phyloP scores from a whole-genome alignment of 2,797 vertebrate species.

The Rallus crepitans region DNA sequence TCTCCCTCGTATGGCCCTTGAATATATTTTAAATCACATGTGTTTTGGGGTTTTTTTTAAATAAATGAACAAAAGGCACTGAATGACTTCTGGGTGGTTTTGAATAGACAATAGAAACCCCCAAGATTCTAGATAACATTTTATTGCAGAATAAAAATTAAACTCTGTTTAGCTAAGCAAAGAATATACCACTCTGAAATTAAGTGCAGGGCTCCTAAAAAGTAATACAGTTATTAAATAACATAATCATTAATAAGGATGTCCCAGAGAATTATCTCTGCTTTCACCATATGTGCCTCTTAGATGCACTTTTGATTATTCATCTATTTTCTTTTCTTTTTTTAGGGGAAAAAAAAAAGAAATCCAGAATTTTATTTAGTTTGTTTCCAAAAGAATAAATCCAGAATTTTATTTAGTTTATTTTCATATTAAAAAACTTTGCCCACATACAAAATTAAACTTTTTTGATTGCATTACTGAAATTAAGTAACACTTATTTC shows the following conservation, averaged over 20 bases:
- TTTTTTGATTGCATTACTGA: background rate
- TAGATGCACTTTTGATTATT: background rate
- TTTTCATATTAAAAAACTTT: background rate
- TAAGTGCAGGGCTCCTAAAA: background rate
- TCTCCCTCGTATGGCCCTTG: background rate
- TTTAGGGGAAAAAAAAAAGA: background rate
- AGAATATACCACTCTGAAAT: background rate
- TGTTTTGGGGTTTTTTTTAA: background rate
- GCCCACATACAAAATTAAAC: background rate
- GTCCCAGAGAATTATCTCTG: background rate
- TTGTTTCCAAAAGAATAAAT: background rate
- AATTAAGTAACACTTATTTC: background rate
- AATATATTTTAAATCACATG: background rate
- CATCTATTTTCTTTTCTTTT: background rate
- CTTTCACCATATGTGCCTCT: background rate
- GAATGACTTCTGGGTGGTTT: background rate
- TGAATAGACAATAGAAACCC: slow-evolving; percentile 3
- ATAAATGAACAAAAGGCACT: background rate
- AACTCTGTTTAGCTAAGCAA: slow-evolving; percentile 30
- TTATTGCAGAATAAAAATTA: slow-evolving; percentile 31
- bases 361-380: background rate
- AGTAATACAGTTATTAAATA: background rate
- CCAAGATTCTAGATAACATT: slow-evolving; percentile 12
- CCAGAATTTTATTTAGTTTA: background rate
- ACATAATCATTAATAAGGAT: background rate